Evolutionary conservation across 1,140 invertebrate genomes (phyloP).

Genomic region (Pseudoatta argentina): DNA sequence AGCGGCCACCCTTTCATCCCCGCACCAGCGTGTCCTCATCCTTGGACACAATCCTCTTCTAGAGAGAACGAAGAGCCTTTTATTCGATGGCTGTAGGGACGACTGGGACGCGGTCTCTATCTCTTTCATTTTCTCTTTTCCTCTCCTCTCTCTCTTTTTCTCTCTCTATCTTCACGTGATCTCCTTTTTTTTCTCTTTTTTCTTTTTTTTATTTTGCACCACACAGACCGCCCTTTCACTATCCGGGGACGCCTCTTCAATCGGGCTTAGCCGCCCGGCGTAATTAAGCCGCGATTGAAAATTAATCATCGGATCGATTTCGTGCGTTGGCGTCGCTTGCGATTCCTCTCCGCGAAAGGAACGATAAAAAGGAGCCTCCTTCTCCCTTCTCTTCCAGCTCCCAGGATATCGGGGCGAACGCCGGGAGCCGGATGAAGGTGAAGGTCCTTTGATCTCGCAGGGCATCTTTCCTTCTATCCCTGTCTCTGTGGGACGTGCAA

Average conservation of each 20-base stretch:
- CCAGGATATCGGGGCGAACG: conserved; percentile 32
- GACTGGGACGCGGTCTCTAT: conserved; percentile 57
- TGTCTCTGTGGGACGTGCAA: conserved; percentile 53
- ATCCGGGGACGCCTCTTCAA: conserved; percentile 66
- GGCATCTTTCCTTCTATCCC: conserved; percentile 7
- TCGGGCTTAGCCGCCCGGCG: conserved; percentile 71
- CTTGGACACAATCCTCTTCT: conserved; percentile 71
- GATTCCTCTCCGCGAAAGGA: conserved; percentile 44
- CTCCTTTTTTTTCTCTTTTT: not conserved
- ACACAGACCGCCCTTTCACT: conserved; percentile 68
- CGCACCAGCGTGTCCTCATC: conserved; percentile 70
- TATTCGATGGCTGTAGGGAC: conserved; percentile 76
- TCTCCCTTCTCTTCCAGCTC: not conserved
- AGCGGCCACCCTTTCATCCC: conserved; percentile 49
- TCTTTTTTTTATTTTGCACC: conserved; percentile 38
- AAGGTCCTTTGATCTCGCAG: conserved; percentile 67
- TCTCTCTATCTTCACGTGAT: conserved; percentile 24
- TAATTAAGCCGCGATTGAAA: conserved; percentile 84
- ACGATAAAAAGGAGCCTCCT: conserved; percentile 48
- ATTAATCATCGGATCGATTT: conserved; percentile 83
- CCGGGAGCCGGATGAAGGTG: conserved; percentile 50
- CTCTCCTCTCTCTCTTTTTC: not conserved
- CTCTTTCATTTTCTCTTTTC: not conserved
- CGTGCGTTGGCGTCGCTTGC: conserved; percentile 55
- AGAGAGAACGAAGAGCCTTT: conserved; percentile 65